These are phyloP conservation scores for Micromussa lordhowensis DNA, from an alignment of 92 coral and sea anemone species.

Conservation along the genomic window DNA sequence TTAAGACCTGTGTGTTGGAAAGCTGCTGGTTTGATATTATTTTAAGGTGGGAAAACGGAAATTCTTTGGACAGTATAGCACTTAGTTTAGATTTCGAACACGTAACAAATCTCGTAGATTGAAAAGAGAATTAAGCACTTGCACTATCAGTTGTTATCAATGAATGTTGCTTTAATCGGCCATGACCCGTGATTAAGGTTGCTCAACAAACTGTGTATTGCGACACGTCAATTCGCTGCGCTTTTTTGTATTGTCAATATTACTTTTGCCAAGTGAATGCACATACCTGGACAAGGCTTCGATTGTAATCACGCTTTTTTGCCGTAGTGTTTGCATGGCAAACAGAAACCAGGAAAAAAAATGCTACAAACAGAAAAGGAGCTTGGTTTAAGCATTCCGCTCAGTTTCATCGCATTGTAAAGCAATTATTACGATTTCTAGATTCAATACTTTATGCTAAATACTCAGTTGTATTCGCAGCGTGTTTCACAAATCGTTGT, in stretches of 20 bases:
- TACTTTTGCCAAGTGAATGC: too few species aligned
- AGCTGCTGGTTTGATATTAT: background rate
- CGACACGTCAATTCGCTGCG: background rate
- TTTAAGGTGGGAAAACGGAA: background rate
- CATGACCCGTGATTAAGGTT: background rate
- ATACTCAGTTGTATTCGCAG: background rate
- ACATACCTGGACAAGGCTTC: background rate
- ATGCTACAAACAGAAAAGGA: background rate
- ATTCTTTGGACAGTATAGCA: background rate
- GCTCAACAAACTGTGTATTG: background rate
- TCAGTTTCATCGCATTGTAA: background rate
- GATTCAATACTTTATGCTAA: background rate
- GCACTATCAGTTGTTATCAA: background rate
- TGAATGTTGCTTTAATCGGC: background rate
- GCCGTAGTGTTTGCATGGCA: background rate
- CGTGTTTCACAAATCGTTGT: background rate
- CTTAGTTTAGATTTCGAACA: background rate
- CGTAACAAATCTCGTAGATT: background rate
- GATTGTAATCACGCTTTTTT: background rate
- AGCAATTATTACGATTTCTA: background rate
- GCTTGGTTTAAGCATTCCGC: background rate
- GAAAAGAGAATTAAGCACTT: too few species aligned
- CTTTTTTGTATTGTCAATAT: background rate
- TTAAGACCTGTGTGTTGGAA: background rate
- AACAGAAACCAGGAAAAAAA: background rate